Conservation (phyloP, 2,113 vertebrate genomes). For the Ictidomys tridecemlineatus region DNA sequence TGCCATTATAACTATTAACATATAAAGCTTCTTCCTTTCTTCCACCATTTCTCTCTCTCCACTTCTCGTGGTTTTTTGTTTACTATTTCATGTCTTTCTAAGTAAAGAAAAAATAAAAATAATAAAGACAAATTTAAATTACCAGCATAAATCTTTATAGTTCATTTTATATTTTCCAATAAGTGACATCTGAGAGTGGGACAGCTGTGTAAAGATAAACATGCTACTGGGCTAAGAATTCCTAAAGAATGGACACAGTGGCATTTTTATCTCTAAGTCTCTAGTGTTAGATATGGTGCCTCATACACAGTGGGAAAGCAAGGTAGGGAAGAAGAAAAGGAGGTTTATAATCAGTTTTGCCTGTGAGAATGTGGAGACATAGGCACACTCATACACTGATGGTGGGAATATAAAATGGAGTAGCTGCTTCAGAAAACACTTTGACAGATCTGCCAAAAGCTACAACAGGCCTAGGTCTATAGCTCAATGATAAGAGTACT, state of each 20-base stretch:
- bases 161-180: slow-evolving; percentile 39
- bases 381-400: not conserved
- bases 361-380: not conserved
- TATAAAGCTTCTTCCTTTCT: not conserved
- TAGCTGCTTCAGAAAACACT: not conserved
- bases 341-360: slow-evolving; percentile 15
- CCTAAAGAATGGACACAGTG: not conserved
- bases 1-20: not conserved
- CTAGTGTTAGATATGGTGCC: not conserved
- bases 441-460: not conserved
- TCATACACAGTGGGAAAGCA: not conserved
- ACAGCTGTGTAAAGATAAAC: not conserved
- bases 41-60: not conserved
- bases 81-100: slow-evolving; percentile 55
- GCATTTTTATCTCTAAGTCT: not conserved
- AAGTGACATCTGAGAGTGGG: not conserved
- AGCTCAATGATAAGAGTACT: too few species aligned
- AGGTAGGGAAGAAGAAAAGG: not conserved
- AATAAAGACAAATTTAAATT: not conserved
- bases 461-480: too few species aligned
- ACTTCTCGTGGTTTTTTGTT: not conserved
- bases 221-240: not conserved
- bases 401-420: not conserved
- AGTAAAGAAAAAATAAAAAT: not conserved
- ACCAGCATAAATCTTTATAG: slow-evolving; percentile 38